These are phyloP conservation scores for Oncorhynchus masou DNA, from an alignment of 2,113 vertebrate genomes.

Conservation along the genomic window DNA sequence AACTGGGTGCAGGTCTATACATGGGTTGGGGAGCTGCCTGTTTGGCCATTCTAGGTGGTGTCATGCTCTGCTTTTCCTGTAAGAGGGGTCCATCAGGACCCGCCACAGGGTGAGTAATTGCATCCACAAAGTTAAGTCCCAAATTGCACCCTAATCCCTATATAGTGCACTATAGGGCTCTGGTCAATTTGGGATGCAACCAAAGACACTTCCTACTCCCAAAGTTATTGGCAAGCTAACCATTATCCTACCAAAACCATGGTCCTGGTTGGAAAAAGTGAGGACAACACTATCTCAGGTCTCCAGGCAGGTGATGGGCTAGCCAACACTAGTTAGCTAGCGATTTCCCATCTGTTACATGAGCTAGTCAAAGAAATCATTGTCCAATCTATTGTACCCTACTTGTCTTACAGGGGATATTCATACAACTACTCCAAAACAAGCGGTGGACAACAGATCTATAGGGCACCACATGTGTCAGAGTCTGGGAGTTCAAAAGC, in stretches of 20 bases:
- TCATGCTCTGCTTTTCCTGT: constrained; percentile 77
- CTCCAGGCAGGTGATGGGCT: too few species aligned
- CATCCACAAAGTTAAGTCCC: neutral
- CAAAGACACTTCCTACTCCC: too few species aligned
- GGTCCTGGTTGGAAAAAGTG: too few species aligned
- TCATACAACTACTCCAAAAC: constrained; percentile 48
- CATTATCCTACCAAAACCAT: too few species aligned
- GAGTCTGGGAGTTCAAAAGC: constrained; percentile 58
- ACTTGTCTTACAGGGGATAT: constrained; percentile 48
- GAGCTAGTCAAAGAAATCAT: too few species aligned
- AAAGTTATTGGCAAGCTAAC: too few species aligned
- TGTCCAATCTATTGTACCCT: constrained; percentile 6
- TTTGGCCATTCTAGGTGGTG: constrained; percentile 78
- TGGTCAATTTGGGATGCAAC: neutral
- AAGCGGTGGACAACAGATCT: constrained; percentile 54
- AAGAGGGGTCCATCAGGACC: constrained; percentile 26
- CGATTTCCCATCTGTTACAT: too few species aligned
- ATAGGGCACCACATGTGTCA: constrained; percentile 43
- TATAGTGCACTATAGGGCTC: neutral
- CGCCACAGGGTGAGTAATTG: constrained; percentile 44
- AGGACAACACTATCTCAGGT: too few species aligned
- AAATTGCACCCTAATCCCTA: neutral
- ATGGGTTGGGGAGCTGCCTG: constrained; percentile 80
- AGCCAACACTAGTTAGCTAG: too few species aligned
- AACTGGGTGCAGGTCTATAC: constrained; percentile 82